Evolutionary conservation across 2,113 vertebrate species (phyloP), one percentile per base, ranked within the genome.

Genomic region (Peromyscus californicus): DNA sequence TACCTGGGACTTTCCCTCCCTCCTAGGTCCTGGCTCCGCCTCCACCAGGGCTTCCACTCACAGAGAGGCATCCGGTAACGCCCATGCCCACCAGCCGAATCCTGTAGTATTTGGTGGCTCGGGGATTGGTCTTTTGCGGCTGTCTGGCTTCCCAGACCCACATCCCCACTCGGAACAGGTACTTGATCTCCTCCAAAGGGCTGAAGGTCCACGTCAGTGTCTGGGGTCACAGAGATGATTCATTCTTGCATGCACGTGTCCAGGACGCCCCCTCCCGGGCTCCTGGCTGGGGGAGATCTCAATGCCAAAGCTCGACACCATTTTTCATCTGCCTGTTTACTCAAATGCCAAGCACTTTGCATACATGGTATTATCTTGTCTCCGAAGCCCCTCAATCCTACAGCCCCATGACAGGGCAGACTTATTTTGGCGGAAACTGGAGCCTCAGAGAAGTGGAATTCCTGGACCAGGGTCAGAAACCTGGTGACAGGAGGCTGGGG

Each of bases 141-240:
- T 96, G 92, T 74, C 94, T 92, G 7, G 98, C 98, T 97, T 98
- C 98, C 98, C 98, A 99, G 95, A 99, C 99, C 39, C 91, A 98
- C 76, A 99, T 98, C 57, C 88, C 92, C 13, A 99, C 98, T 97
- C 92, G 99, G 95, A 99, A 97, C 51, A 98, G 98, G 95, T 99
- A 99, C 80, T 98, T 98, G 97, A 92, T 98, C 94, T 99, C 97
- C 88, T 98, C 98, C 91, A 98, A 63, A 31, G 99, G 99, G 67
- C 97, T 98, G 98, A 99, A 99, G 84, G 98, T 99, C 99, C 99
- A 99, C 0, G 89, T 98, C 97, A 99, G 99, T 22, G 98, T 97
- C 99, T 99, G 94, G 78, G 97, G 98, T 54, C 57, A 95, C 31
- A n/a, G 93, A 89, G 59, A 79, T 5, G 57, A 74, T 45, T 26